phyloP scores from a whole-genome alignment of 2,888 invertebrate genomes.

The Aproaerema taeniolella region DNA sequence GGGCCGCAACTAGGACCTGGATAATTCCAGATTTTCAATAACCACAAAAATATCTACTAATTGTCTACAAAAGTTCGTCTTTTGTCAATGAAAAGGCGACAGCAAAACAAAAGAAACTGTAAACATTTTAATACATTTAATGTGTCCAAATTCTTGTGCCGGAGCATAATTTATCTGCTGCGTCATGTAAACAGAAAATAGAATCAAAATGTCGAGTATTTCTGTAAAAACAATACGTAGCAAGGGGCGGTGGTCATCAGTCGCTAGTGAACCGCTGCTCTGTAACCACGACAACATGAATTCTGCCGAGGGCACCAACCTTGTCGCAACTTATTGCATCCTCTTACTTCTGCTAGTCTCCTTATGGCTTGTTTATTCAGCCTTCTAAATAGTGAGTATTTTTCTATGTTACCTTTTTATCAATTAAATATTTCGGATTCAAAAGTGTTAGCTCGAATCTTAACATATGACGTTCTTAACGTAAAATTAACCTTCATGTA shows the following conservation, averaged over 20 bases:
- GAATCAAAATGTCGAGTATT: constrained; percentile 11
- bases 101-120: constrained; percentile 17
- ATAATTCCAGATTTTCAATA: constrained; percentile 37
- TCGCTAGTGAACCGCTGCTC: constrained; percentile 41
- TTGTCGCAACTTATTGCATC: constrained; percentile 82
- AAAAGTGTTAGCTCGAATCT: not conserved
- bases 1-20: constrained; percentile 53
- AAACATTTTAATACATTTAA: constrained; percentile 1
- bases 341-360: constrained; percentile 79
- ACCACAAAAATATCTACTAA: constrained; percentile 3
- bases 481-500: not conserved
- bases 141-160: constrained; percentile 11
- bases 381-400: no score
- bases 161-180: constrained; percentile 19
- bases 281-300: constrained; percentile 33
- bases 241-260: constrained; percentile 41
- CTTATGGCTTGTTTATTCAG: constrained; percentile 82
- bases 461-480: not conserved
- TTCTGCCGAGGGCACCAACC: constrained; percentile 77
- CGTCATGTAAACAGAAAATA: constrained; percentile 19
- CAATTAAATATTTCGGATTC: not conserved
- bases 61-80: no score
- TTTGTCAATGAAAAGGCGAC: no score
- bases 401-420: no score
- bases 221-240: constrained; percentile 14